Percentiles rank a stretch among this genome's conserved stretches.
These are phyloP conservation scores for Alectura lathami DNA, from an alignment of 2,113 vertebrate species.

Conservation along the genomic window DNA sequence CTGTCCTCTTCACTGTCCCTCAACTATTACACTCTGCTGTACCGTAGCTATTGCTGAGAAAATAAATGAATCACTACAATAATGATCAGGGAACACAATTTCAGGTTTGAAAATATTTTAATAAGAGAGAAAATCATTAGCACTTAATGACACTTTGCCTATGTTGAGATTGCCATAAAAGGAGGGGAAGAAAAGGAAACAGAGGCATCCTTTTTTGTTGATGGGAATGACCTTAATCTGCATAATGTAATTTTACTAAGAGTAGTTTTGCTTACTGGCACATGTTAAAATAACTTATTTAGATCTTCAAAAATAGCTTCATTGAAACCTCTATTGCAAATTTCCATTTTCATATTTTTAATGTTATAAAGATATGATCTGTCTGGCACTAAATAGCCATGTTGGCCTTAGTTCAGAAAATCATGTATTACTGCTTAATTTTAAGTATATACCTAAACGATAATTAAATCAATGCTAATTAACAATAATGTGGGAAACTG, in stretches of 20 bases:
- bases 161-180: not conserved
- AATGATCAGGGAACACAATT: slow-evolving; percentile 31
- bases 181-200: not conserved
- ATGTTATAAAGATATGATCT: not conserved
- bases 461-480: not conserved
- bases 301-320: not conserved
- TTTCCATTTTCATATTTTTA: not conserved
- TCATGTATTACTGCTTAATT: not conserved
- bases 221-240: not conserved
- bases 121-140: slow-evolving; percentile 49
- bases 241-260: not conserved
- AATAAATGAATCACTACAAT: slow-evolving; percentile 17
- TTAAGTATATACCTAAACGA: not conserved
- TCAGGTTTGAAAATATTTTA: slow-evolving; percentile 39
- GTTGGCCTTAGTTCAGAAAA: not conserved
- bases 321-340: not conserved
- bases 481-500: not conserved
- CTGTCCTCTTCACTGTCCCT: not conserved
- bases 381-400: not conserved
- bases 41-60: slow-evolving; percentile 1
- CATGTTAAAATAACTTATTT: not conserved
- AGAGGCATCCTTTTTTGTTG: not conserved
- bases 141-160: not conserved
- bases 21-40: not conserved
- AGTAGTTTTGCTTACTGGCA: not conserved